These are phyloP conservation scores for Propsilocerus akamusi DNA, from an alignment of 1,140 invertebrate species.

Conservation along the genomic window DNA sequence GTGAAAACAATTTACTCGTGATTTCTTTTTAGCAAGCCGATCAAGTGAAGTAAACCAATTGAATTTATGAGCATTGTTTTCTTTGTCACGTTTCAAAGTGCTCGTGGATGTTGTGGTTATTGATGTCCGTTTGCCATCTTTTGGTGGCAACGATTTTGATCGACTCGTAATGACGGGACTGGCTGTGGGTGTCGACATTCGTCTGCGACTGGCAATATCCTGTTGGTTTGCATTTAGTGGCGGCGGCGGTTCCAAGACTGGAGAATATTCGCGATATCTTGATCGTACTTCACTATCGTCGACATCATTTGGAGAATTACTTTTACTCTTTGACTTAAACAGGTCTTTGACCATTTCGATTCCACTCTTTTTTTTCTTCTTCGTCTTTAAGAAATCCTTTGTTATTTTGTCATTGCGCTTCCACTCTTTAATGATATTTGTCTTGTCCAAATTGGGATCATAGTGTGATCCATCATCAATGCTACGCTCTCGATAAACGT, in stretches of 20 bases:
- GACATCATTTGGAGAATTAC: constrained; percentile 32
- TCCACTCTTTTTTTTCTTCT: constrained; percentile 2
- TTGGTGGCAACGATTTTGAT: background rate
- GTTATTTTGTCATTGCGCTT: constrained; percentile 12
- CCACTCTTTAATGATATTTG: constrained; percentile 23
- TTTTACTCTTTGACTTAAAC: constrained; percentile 3
- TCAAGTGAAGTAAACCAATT: constrained; percentile 48
- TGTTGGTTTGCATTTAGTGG: constrained; percentile 11
- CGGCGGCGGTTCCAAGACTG: constrained; percentile 8
- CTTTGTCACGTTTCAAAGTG: constrained; percentile 10
- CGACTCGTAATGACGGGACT: constrained; percentile 26
- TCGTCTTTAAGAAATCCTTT: constrained; percentile 3
- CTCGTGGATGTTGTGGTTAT: background rate
- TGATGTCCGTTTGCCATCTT: background rate
- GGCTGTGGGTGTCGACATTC: constrained; percentile 50
- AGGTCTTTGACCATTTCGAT: background rate
- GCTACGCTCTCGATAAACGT: constrained; percentile 36
- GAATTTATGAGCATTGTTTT: constrained; percentile 14
- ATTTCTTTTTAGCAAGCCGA: constrained; percentile 34
- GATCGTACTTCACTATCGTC: constrained; percentile 23
- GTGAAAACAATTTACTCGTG: constrained; percentile 9
- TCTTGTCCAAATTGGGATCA: constrained; percentile 30
- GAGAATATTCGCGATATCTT: constrained; percentile 5
- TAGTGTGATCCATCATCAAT: constrained; percentile 39
- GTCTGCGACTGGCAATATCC: constrained; percentile 35